Base-by-base conservation (phyloP, 92 coral and sea anemone genomes). In the Bergia puertoricense region DNA sequence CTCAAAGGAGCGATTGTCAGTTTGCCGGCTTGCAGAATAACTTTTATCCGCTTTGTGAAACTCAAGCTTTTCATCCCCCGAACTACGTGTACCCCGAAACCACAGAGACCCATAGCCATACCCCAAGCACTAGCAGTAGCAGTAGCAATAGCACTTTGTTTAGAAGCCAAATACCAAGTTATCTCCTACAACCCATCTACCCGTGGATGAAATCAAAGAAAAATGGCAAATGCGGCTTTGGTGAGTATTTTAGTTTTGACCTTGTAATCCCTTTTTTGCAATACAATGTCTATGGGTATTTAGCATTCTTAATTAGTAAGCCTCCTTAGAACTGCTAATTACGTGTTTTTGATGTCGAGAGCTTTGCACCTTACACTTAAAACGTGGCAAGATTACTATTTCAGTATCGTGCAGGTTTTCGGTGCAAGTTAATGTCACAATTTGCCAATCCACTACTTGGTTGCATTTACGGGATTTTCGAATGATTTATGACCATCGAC, bases 141-240 rank as follows among this genome's bases (percentile, higher is more conserved):
- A 77, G 23, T 6, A 85, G 38, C 71, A 85, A 48, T 40, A 44
- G 39, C 73, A 62, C 81, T 40, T 46, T 75, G 36, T 75, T 30
- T 43, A 86, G 43, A 88, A 90, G 81, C 90, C 93, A 59, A 85
- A 96, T 96, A 30, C 92, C 93, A 48, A 93, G 91, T 86, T 90
- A 92, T 86, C 90, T 94, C 51, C 91, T 96, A 9, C 97, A 95
- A 86, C 98, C 98, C 1, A 95, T 96, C 74, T 96, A 96, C 86
- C 95, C 96, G 22, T 96, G 99, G 99, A 96, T 96, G 99, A 96
- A 96, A 86, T 94, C 98, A 37, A 96, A 92, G 94, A 93, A 95
- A 90, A 92, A 93, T 51, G 98, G 95, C 74, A 92, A 88, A 73
- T 88, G 88, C 71, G 96, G 90, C 40, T 91, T 93, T 79, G 96